Conservation (phyloP, 2,888 invertebrate species). For the Phyllotreta striolata region DNA sequence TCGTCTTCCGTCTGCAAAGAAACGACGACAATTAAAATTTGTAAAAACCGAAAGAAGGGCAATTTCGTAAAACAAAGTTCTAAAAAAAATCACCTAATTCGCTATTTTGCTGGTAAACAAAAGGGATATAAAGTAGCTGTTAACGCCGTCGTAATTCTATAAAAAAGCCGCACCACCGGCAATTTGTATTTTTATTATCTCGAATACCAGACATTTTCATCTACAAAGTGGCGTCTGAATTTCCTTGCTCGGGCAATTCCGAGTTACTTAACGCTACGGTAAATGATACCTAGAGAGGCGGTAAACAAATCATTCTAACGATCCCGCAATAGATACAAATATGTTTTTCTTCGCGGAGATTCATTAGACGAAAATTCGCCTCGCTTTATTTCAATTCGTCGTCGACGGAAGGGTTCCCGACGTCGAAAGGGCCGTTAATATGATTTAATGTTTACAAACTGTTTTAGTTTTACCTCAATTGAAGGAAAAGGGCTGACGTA, state of each 20-base stretch:
- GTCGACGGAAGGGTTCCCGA: constrained; percentile 1
- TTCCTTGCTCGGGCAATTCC: constrained; percentile 14
- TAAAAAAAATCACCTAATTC: not conserved
- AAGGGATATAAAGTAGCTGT: constrained; percentile 10
- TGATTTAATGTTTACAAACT: constrained; percentile 17
- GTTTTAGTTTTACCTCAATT: constrained; percentile 18
- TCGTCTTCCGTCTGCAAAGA: constrained; percentile 94
- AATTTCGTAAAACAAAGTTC: no score
- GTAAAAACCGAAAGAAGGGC: no score
- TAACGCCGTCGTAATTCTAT: constrained; percentile 1
- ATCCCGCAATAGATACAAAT: constrained; percentile 27
- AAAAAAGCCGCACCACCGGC: not conserved
- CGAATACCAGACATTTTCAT: constrained; percentile 17
- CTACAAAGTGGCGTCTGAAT: constrained; percentile 23
- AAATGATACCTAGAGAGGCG: constrained; percentile 22
- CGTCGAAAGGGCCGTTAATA: constrained; percentile 19
- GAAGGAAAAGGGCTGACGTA: not conserved
- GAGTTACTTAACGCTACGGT: constrained; percentile 19
- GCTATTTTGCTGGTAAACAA: constrained; percentile 1
- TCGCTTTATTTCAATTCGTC: constrained; percentile 26
- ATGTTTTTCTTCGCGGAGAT: constrained; percentile 20
- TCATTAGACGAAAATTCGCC: constrained; percentile 19
- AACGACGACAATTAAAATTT: constrained; percentile 24
- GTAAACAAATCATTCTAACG: constrained; percentile 30
- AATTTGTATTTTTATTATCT: constrained; percentile 18